These are phyloP conservation scores for Agelas oroides DNA, from an alignment of 37 sponge, comb jelly and placozoan genomes.

Conservation along the genomic window DNA sequence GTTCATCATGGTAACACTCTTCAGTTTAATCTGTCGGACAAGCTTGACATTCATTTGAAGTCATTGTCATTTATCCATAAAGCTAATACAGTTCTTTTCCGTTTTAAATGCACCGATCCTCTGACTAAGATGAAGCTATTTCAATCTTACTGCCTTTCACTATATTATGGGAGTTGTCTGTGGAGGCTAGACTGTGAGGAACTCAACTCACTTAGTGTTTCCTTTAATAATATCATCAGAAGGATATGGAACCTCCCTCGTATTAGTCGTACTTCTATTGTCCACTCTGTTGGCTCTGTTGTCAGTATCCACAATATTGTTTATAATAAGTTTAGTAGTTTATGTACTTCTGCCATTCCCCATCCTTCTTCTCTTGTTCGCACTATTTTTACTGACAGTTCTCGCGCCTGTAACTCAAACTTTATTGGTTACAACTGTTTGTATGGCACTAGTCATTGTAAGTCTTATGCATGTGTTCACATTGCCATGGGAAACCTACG, in stretches of 20 bases:
- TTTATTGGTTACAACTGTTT: too few relatives aligned
- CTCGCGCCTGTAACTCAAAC: too few relatives aligned
- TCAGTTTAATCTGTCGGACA: too few relatives aligned
- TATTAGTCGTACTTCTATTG: background rate
- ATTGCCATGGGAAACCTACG: too few relatives aligned
- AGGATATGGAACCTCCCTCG: background rate
- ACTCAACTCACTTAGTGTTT: background rate
- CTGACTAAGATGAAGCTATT: background rate
- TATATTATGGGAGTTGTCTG: conserved; percentile 3
- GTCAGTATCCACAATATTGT: background rate
- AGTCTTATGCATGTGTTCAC: too few relatives aligned
- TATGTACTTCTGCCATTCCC: too few relatives aligned
- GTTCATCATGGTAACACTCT: too few relatives aligned
- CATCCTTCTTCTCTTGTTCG: too few relatives aligned
- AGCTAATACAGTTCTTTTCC: background rate
- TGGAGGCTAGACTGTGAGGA: background rate
- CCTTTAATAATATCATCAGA: conserved; percentile 4
- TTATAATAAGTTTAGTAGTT: too few relatives aligned
- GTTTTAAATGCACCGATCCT: background rate
- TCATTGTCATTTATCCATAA: background rate
- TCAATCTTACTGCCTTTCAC: background rate
- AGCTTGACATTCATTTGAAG: background rate
- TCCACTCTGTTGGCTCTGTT: background rate
- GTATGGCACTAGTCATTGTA: too few relatives aligned
- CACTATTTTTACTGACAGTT: too few relatives aligned